Conservation (phyloP, 2,113 vertebrate species). For the Cyanoliseus patagonus region DNA sequence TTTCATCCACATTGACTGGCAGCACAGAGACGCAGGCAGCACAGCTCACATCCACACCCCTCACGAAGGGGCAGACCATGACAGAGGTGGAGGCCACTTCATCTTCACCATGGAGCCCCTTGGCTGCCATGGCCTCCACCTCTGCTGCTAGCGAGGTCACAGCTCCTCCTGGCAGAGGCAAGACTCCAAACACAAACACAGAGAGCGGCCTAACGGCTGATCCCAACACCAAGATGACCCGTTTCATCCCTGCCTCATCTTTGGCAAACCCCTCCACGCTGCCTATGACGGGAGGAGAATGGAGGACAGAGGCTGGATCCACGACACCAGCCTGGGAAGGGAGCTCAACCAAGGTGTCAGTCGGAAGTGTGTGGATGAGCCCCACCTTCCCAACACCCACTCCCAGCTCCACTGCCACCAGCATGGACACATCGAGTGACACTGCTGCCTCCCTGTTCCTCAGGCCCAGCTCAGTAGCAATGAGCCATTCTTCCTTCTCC, state of each 20-base stretch:
- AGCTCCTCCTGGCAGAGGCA: rapidly evolving
- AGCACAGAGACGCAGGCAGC: rapidly evolving
- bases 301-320: not conserved
- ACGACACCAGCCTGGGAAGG: rapidly evolving
- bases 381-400: rapidly evolving
- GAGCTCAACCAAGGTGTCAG: not conserved
- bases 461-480: not conserved
- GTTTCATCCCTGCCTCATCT: not conserved
- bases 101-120: rapidly evolving
- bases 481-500: no score
- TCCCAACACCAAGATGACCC: not conserved
- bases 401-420: rapidly evolving
- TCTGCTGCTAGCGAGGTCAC: not conserved
- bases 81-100: rapidly evolving
- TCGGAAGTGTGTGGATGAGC: rapidly evolving
- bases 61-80: rapidly evolving
- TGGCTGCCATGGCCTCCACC: rapidly evolving
- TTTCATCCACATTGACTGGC: rapidly evolving
- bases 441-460: not conserved
- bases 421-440: not conserved
- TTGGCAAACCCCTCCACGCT: rapidly evolving
- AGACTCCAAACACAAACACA: rapidly evolving
- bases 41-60: rapidly evolving
- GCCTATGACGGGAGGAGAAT: not conserved
- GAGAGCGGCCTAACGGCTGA: rapidly evolving